Conservation (phyloP, 2,888 invertebrate species). For the Strigamia maritima region DNA sequence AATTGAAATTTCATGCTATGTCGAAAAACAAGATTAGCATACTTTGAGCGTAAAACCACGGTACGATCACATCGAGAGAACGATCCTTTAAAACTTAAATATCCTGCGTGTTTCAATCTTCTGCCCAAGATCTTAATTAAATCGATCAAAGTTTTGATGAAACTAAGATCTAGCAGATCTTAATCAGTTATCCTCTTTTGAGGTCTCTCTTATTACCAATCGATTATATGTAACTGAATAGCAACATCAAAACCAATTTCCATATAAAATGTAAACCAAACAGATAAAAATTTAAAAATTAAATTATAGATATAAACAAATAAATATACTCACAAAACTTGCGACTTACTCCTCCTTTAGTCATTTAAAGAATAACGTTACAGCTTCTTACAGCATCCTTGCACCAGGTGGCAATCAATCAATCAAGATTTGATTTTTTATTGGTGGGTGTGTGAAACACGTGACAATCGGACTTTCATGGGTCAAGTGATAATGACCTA, state of each 20-base stretch:
- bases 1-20: no score
- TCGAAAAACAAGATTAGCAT: no score
- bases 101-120: not conserved
- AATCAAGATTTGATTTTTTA: not conserved
- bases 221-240: not conserved
- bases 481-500: not conserved
- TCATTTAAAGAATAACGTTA: not conserved
- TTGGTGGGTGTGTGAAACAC: not conserved
- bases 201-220: not conserved
- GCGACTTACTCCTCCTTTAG: not conserved
- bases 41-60: not conserved
- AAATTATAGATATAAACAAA: no score
- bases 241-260: not conserved
- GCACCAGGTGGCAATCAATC: not conserved
- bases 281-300: no score
- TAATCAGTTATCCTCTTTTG: not conserved
- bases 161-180: not conserved
- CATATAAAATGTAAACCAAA: no score
- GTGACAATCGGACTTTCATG: not conserved
- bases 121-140: not conserved
- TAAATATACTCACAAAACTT: not conserved
- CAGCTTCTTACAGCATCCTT: not conserved
- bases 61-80: not conserved
- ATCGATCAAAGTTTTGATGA: not conserved
- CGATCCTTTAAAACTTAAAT: not conserved